Evolutionary conservation across 1,140 invertebrate species (phyloP).

Genomic region (Dryas iulia): DNA sequence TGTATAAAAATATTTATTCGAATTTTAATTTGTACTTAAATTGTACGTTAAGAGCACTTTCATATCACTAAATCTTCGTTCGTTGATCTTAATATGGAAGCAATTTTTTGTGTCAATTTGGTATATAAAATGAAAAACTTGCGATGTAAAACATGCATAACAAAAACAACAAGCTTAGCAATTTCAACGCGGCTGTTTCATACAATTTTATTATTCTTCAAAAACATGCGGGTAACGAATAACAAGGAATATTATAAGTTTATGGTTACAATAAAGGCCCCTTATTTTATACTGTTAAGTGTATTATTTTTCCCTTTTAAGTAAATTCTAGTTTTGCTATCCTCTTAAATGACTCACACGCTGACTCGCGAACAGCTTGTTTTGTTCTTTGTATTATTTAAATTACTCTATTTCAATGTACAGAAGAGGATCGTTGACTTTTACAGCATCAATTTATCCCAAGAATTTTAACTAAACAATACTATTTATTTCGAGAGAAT

Average conservation of each 20-base stretch:
- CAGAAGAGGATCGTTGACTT: background rate
- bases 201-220: too few relatives aligned
- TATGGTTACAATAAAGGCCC: background rate
- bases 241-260: background rate
- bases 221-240: background rate
- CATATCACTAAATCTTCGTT: conserved; percentile 53
- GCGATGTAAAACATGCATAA: conserved; percentile 41
- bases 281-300: background rate
- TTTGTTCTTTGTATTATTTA: conserved; percentile 2
- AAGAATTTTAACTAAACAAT: conserved; percentile 43
- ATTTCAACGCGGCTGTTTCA: too few relatives aligned
- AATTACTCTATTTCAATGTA: conserved; percentile 9
- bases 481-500: too few relatives aligned
- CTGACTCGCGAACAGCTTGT: background rate
- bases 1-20: conserved; percentile 1
- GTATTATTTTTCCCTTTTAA: background rate
- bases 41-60: conserved; percentile 58
- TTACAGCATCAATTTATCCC: background rate
- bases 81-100: conserved; percentile 28
- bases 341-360: conserved; percentile 1
- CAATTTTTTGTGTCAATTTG: conserved; percentile 50
- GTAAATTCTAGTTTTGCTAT: conserved; percentile 7
- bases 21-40: conserved; percentile 43
- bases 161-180: conserved; percentile 20
- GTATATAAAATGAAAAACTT: conserved; percentile 34